A percentile compares a stretch with the other conserved stretches of the same genome.
Evolutionary conservation across 2,888 invertebrate species (phyloP).

Genomic region (Meteorus colon): DNA sequence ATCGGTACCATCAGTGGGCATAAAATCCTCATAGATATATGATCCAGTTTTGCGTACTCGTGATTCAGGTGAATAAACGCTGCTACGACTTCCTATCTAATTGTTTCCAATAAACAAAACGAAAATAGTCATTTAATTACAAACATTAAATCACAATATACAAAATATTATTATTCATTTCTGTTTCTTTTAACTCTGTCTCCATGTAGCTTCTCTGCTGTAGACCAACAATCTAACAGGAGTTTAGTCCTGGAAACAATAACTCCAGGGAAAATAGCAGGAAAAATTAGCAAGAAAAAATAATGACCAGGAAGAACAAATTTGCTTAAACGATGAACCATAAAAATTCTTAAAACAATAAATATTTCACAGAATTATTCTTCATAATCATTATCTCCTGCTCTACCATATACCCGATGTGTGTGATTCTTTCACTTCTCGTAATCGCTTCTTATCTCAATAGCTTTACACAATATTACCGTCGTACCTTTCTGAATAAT

Average conservation of each 20-base stretch:
- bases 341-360: not conserved
- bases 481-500: slow-evolving; percentile 92
- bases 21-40: slow-evolving; percentile 99
- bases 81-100: slow-evolving; percentile 97
- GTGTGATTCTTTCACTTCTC: not conserved
- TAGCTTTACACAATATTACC: not conserved
- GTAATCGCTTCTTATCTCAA: not conserved
- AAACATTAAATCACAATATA: not conserved
- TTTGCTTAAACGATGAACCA: not conserved
- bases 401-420: not conserved
- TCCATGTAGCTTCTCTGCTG: no score
- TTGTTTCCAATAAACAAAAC: slow-evolving; percentile 49
- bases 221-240: no score
- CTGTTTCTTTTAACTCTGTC: no score
- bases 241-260: no score
- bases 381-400: no score
- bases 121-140: slow-evolving; percentile 7
- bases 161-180: no score
- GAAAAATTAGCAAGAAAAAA: no score
- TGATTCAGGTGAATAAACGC: slow-evolving; percentile 98
- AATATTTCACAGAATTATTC: no score
- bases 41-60: slow-evolving; percentile 97
- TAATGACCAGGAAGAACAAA: no score
- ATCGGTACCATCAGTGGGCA: slow-evolving; percentile 96
- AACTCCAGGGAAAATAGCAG: no score